Conservation (phyloP, 92 coral and sea anemone species). For the Chrysogorgia sp. region DNA sequence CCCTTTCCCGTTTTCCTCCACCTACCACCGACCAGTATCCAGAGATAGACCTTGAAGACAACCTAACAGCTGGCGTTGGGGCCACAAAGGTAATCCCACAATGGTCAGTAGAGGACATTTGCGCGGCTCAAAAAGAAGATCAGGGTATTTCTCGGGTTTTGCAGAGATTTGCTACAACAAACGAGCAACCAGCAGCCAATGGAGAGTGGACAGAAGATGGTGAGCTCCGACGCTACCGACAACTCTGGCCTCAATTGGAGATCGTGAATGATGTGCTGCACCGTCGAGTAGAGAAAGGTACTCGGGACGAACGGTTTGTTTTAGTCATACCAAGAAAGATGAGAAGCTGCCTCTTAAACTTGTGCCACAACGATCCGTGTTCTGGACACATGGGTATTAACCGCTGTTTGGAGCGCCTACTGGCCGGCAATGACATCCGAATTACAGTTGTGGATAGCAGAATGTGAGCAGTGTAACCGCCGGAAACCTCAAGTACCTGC, state of each 20-base stretch:
- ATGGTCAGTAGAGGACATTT: conserved; percentile 3
- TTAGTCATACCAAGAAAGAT: neutral
- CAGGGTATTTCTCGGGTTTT: neutral
- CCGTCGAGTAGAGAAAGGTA: neutral
- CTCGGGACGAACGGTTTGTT: neutral
- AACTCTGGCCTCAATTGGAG: conserved; percentile 4
- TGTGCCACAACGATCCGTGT: conserved; percentile 21
- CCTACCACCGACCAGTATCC: neutral
- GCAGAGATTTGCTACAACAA: neutral
- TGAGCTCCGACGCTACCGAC: neutral
- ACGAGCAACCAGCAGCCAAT: neutral
- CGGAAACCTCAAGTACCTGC: neutral
- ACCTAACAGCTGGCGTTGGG: conserved; percentile 1
- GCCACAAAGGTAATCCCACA: neutral
- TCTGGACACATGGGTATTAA: conserved; percentile 40
- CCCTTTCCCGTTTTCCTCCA: conserved; percentile 14
- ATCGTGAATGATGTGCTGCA: conserved; percentile 6
- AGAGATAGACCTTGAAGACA: neutral
- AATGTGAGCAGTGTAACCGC: conserved; percentile 3
- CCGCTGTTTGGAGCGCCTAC: conserved; percentile 9
- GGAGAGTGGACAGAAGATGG: neutral
- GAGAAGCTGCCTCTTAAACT: neutral
- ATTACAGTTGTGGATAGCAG: conserved; percentile 26
- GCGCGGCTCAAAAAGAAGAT: too few relatives aligned
- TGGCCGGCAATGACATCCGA: conserved; percentile 24